A percentile compares a stretch with the other conserved stretches of the same genome.
phyloP scores from a whole-genome alignment of 35 echinoderm and acorn worm species.

The Hemicentrotus pulcherrimus region DNA sequence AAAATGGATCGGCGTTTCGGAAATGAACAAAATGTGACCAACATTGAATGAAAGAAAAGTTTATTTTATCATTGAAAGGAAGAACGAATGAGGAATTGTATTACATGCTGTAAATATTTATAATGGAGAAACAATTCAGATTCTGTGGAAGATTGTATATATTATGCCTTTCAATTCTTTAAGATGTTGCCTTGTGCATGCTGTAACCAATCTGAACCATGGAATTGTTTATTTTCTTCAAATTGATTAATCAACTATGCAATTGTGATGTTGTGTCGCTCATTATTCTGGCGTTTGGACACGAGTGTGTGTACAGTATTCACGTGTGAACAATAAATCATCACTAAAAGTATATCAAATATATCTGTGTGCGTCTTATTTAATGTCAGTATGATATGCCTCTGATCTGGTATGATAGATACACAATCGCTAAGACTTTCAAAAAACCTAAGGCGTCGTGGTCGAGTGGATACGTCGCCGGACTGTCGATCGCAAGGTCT shows the following conservation, averaged over 20 bases:
- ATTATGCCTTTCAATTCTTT: not conserved
- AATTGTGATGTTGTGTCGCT: slow-evolving; percentile 5
- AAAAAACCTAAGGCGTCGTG: too few species aligned
- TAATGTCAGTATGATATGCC: not conserved
- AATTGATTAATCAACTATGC: slow-evolving; percentile 36
- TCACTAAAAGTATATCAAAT: not conserved
- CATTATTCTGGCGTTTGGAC: slow-evolving; percentile 11
- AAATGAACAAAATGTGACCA: not conserved
- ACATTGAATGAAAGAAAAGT: not conserved
- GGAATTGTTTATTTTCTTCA: not conserved
- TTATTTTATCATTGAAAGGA: not conserved
- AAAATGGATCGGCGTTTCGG: not conserved
- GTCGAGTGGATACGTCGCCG: too few species aligned
- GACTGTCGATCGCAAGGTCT: too few species aligned
- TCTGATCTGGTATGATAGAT: too few species aligned
- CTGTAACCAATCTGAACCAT: not conserved
- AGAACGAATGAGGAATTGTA: not conserved
- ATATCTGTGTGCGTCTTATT: not conserved
- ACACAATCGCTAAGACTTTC: too few species aligned
- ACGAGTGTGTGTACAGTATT: slow-evolving; percentile 41
- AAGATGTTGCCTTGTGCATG: slow-evolving; percentile 30
- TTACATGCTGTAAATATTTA: not conserved
- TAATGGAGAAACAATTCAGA: not conserved
- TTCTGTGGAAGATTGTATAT: not conserved
- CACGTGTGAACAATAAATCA: slow-evolving; percentile 40